Evolutionary conservation across 2,113 vertebrate genomes (phyloP).

Genomic region (Dolichotis patagonum): DNA sequence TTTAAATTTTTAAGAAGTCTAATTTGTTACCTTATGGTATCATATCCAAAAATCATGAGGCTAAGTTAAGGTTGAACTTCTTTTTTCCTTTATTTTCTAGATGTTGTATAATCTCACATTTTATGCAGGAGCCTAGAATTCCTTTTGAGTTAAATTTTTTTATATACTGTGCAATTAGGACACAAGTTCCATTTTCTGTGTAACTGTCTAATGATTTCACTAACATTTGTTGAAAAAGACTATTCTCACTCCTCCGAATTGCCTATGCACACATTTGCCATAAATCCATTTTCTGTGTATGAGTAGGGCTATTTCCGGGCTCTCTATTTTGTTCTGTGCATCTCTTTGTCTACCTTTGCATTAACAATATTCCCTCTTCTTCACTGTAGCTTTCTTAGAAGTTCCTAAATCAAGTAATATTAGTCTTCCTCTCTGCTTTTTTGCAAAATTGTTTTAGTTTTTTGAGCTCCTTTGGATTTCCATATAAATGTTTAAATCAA

Average conservation of each 20-base stretch:
- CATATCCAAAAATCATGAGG: no score
- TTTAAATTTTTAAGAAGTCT: background rate
- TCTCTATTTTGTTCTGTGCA: background rate
- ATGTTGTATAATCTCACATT: background rate
- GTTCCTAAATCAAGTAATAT: background rate
- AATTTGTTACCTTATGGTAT: background rate
- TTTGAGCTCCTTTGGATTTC: background rate
- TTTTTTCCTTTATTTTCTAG: background rate
- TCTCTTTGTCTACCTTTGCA: background rate
- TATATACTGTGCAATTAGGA: background rate
- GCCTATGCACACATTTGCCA: background rate
- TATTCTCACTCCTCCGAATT: background rate
- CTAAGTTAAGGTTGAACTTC: background rate
- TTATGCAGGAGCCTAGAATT: background rate
- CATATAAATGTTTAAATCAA: constrained; percentile 9
- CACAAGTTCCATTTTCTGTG: background rate
- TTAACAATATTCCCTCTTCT: background rate
- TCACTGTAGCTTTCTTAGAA: background rate
- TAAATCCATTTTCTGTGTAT: background rate
- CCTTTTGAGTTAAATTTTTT: background rate
- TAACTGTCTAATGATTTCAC: background rate
- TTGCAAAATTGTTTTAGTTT: background rate
- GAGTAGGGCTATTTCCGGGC: background rate
- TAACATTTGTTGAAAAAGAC: background rate
- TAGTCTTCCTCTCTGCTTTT: background rate